Evolutionary conservation across 2,888 invertebrate species (phyloP), one percentile per base, ranked within the genome.

Genomic region (Euzophera pinguis): DNA sequence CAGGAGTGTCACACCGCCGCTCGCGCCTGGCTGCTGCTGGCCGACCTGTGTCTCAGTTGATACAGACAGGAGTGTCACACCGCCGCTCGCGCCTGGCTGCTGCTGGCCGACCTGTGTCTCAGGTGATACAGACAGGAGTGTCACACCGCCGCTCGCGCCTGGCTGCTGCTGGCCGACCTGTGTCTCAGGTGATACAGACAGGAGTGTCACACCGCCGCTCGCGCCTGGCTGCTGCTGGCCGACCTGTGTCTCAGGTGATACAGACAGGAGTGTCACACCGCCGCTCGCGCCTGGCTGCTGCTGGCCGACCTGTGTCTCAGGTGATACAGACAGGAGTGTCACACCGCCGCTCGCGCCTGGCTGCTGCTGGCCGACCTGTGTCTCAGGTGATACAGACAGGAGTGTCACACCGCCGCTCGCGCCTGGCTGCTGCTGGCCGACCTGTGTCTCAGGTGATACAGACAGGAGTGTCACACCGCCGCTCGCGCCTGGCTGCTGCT

Each of bases 61-160:
- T 2, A 22, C 22, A 22, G 22, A 22, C 22, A 22, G 22, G n/a
- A n/a, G n/a, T n/a, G n/a, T 2, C 22, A 22, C 22, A 22, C 22
- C 22, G 22, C n/a, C 22, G 64, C 65, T 56, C 73, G 71, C 34
- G 83, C 83, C 37, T 53, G n/a, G 47, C 53, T 12, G 51, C 58
- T 10, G 32, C 59, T 59, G 35, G 53, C 62, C 42, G 37, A 34
- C 76, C 91, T 96, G 38, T 53, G 55, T 22, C 22, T 22, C 22
- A 22, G 22, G 22, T 22, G 22, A 22, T 2, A 22, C 22, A 22
- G 22, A 22, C 22, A 22, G 22, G n/a, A n/a, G n/a, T n/a, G n/a
- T 2, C 22, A 22, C 22, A 22, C 22, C 22, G 22, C n/a, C 22
- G 22, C 22, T 2, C 22, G 22, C 22, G 22, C 22, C 22, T 22